A percentile compares a stretch with the other conserved stretches of the same genome.
These are phyloP conservation scores for Marcusenius ussheri DNA, from an alignment of 2,113 vertebrate genomes.

Conservation along the genomic window DNA sequence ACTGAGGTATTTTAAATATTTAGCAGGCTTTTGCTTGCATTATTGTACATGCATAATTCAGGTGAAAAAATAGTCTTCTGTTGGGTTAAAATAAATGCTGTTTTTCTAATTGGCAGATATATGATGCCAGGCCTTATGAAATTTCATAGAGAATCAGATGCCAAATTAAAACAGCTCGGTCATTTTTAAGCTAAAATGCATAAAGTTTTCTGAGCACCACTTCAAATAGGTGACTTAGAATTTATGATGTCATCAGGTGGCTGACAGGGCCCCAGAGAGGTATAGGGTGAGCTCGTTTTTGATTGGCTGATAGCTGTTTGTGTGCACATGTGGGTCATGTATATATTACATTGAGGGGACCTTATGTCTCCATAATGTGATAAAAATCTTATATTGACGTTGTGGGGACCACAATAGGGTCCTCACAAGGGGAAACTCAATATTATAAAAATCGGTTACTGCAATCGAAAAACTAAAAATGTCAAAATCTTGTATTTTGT, in stretches of 20 bases:
- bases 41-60: not conserved
- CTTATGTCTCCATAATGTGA: not conserved
- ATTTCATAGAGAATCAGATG: not conserved
- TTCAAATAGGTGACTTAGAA: not conserved
- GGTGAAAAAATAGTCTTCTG: not conserved
- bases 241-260: not conserved
- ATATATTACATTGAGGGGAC: not conserved
- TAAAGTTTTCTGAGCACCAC: not conserved
- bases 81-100: not conserved
- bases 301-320: not conserved
- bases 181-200: not conserved
- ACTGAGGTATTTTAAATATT: not conserved
- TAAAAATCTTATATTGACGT: not conserved
- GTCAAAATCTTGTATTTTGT: not conserved
- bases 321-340: not conserved
- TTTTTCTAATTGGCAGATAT: not conserved
- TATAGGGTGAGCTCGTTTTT: not conserved
- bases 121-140: not conserved
- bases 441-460: not conserved
- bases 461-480: not conserved
- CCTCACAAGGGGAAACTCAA: not conserved
- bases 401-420: conserved; percentile 32
- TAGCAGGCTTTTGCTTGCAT: not conserved
- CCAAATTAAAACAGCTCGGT: not conserved
- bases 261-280: not conserved